These are phyloP conservation scores for Dasypus novemcinctus DNA, from an alignment of 2,113 vertebrate species.

Conservation along the genomic window DNA sequence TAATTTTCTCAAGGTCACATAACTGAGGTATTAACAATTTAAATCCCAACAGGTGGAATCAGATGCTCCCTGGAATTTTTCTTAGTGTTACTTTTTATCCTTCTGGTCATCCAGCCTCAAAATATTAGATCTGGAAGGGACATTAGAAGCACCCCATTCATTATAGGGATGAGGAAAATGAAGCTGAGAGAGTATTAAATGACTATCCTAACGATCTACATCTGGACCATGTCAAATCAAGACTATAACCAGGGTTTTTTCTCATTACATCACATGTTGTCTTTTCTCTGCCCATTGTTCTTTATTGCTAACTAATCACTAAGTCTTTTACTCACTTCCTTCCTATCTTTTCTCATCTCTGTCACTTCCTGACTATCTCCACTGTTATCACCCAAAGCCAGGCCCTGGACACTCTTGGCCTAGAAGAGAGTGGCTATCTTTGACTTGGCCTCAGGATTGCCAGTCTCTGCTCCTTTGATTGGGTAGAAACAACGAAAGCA, in stretches of 20 bases:
- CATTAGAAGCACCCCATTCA: not conserved
- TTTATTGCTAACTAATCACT: slow-evolving; percentile 23
- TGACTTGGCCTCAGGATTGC: not conserved
- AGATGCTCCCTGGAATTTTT: not conserved
- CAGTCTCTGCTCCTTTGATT: not conserved
- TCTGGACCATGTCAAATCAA: slow-evolving; percentile 10
- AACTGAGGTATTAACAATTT: not conserved
- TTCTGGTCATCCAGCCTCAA: not conserved
- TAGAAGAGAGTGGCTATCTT: not conserved
- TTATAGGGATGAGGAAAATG: not conserved
- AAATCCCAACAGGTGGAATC: not conserved
- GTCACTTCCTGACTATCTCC: not conserved
- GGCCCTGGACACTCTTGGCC: not conserved
- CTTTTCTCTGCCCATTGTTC: slow-evolving; percentile 40
- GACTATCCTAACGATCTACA: not conserved
- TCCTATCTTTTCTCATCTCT: slow-evolving; percentile 25
- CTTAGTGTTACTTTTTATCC: not conserved
- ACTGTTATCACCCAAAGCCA: not conserved
- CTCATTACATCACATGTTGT: not conserved
- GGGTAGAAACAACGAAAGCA: slow-evolving; percentile 21
- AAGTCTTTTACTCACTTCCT: slow-evolving; percentile 12
- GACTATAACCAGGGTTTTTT: not conserved
- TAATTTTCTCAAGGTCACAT: not conserved
- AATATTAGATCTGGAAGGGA: not conserved
- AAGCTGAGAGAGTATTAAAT: not conserved